Conservation (phyloP, 2,797 vertebrate species). For the Aphelocoma californica region DNA sequence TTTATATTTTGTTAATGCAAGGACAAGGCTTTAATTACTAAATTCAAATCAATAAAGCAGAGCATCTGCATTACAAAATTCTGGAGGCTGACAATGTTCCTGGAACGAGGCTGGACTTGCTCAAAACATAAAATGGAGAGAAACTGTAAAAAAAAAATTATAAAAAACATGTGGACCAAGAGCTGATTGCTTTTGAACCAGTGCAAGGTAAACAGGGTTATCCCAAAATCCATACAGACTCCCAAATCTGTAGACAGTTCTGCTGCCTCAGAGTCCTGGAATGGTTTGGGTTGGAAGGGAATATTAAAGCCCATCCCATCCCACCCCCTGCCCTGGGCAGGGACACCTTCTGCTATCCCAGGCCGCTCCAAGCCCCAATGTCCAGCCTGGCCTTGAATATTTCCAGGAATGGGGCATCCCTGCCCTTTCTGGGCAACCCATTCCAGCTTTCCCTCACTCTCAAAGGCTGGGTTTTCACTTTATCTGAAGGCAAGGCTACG, state of each 20-base stretch:
- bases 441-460: background rate
- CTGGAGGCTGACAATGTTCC: background rate
- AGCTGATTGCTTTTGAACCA: background rate
- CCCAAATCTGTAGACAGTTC: background rate
- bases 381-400: background rate
- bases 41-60: background rate
- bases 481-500: background rate
- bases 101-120: background rate
- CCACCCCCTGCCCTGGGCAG: background rate
- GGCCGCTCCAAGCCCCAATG: background rate
- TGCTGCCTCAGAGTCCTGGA: background rate
- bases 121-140: background rate
- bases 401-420: background rate
- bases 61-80: background rate
- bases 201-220: background rate
- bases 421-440: background rate
- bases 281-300: background rate
- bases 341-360: background rate
- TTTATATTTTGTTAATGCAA: background rate
- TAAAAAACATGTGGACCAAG: rapidly evolving
- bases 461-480: background rate
- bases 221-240: background rate
- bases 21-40: background rate
- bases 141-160: background rate
- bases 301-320: background rate